phyloP scores from a whole-genome alignment of 2,113 vertebrate species.

The Martes martes region DNA sequence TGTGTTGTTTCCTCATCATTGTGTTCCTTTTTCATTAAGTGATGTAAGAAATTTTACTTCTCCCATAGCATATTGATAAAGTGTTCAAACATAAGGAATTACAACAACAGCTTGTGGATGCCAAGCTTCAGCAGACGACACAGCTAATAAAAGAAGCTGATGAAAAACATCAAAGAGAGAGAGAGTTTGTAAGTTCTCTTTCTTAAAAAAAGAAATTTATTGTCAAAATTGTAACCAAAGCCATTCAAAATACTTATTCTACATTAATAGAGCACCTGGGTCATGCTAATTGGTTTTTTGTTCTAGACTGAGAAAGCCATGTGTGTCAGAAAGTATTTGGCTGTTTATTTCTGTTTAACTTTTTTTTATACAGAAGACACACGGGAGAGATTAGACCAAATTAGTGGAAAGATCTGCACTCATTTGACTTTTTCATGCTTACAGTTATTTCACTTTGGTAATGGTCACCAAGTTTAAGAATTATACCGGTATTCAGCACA shows the following conservation, averaged over 20 bases:
- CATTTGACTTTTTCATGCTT: neutral
- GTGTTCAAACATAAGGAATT: slow-evolving; percentile 99
- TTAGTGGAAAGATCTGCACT: neutral
- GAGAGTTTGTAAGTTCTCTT: slow-evolving; percentile 93
- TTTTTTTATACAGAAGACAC: neutral
- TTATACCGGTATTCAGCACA: neutral
- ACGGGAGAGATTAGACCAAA: neutral
- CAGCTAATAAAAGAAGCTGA: slow-evolving; percentile 97
- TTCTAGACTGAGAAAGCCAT: neutral
- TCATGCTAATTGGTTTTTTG: neutral
- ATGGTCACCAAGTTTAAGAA: neutral
- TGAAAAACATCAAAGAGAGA: slow-evolving; percentile 95
- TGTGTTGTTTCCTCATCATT: neutral
- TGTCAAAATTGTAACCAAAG: neutral
- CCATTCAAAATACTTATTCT: neutral
- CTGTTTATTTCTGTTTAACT: neutral
- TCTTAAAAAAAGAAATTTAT: slow-evolving; percentile 33
- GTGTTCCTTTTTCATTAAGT: slow-evolving; percentile 12
- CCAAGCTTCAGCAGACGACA: slow-evolving; percentile 96
- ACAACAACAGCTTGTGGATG: slow-evolving; percentile 97
- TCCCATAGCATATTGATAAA: slow-evolving; percentile 94
- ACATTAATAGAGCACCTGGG: neutral
- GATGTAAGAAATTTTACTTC: slow-evolving; percentile 42
- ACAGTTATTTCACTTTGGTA: neutral
- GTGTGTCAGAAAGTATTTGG: neutral